These are phyloP conservation scores for Hylia prasina DNA, from an alignment of 2,113 vertebrate species.

Conservation along the genomic window DNA sequence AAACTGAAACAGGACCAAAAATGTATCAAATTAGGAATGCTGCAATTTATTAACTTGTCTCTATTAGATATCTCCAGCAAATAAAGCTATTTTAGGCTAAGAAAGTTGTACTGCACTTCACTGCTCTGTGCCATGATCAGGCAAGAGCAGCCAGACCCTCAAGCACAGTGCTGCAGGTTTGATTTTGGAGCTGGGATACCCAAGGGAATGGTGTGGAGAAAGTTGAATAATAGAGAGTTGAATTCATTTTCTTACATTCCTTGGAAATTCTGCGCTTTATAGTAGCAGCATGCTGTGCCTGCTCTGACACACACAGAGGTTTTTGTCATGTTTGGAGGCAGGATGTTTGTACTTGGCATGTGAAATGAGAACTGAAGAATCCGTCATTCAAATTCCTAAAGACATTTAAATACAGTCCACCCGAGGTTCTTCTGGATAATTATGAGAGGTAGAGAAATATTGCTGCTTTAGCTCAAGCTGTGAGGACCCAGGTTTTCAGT, in stretches of 20 bases:
- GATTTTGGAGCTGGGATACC: background rate
- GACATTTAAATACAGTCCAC: background rate
- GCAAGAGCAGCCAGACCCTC: background rate
- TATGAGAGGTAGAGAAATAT: background rate
- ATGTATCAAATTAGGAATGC: background rate
- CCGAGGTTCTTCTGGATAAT: background rate
- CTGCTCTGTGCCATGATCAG: background rate
- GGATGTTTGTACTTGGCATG: background rate
- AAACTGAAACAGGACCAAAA: conserved; percentile 7
- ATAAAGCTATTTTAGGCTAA: background rate
- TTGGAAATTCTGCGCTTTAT: background rate
- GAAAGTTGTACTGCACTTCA: background rate
- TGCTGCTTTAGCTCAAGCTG: conserved; percentile 4
- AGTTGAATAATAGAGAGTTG: background rate
- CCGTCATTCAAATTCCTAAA: background rate
- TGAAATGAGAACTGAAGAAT: background rate
- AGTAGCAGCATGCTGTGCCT: background rate
- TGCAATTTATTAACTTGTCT: conserved; percentile 3
- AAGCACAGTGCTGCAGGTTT: background rate
- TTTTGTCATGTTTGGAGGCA: background rate
- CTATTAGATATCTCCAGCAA: background rate
- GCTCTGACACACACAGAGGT: background rate
- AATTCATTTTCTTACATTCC: background rate
- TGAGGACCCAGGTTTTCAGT: background rate
- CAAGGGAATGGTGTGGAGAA: background rate